These are phyloP conservation scores for Magallana ariakensis DNA, from an alignment of 1,140 invertebrate genomes.

Conservation along the genomic window DNA sequence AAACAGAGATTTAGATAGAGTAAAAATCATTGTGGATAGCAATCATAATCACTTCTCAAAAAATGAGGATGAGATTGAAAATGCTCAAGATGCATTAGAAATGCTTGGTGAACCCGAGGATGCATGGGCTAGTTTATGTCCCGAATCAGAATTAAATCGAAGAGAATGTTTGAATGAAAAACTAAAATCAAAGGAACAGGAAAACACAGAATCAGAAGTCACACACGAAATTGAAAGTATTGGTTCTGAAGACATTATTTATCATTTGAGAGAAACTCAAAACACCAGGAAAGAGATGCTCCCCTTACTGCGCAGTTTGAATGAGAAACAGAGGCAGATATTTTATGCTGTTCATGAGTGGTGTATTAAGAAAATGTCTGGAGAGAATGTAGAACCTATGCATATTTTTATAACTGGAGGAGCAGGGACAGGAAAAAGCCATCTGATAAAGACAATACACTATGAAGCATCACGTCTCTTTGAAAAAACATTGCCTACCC, in stretches of 20 bases:
- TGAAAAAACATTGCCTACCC: neutral
- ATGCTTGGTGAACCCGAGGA: conserved; percentile 21
- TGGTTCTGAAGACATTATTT: neutral
- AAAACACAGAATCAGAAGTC: neutral
- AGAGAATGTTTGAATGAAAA: conserved; percentile 33
- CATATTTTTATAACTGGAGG: conserved; percentile 36
- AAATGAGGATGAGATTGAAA: conserved; percentile 6
- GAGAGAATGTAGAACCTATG: conserved; percentile 15
- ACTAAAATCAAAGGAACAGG: neutral
- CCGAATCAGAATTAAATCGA: conserved; percentile 19
- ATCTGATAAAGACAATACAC: conserved; percentile 26
- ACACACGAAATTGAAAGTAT: neutral
- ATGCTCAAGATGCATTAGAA: conserved; percentile 38
- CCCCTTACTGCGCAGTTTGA: neutral
- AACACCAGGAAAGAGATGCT: neutral
- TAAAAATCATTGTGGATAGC: conserved; percentile 34
- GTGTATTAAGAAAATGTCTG: neutral
- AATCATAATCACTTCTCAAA: neutral
- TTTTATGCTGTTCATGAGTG: conserved; percentile 38
- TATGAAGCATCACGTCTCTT: conserved; percentile 40
- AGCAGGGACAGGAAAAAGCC: conserved; percentile 37
- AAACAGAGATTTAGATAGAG: neutral
- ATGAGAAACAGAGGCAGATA: conserved; percentile 40
- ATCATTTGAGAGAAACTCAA: neutral
- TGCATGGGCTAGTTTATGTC: conserved; percentile 47